Conservation (phyloP, 92 coral and sea anemone genomes). For the Blastomussa wellsi region DNA sequence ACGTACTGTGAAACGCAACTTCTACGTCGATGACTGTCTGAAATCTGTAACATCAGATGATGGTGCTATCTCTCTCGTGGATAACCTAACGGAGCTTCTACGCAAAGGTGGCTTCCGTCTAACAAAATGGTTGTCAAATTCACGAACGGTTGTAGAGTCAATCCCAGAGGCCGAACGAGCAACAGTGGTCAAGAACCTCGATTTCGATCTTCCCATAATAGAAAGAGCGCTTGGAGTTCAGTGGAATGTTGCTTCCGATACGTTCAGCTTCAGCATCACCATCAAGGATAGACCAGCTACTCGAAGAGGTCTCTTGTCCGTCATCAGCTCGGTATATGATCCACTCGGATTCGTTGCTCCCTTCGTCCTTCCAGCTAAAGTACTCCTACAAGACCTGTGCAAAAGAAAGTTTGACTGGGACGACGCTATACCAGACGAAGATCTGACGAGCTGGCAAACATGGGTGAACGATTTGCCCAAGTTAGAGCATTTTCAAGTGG, state of each 20-base stretch:
- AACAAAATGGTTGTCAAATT: constrained; percentile 14
- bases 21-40: constrained; percentile 11
- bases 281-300: constrained; percentile 16
- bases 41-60: constrained; percentile 5
- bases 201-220: not conserved
- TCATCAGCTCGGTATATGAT: constrained; percentile 4
- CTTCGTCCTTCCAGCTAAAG: constrained; percentile 11
- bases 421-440: constrained; percentile 16
- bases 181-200: constrained; percentile 11
- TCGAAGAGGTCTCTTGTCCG: not conserved
- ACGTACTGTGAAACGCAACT: not conserved
- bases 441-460: constrained; percentile 31
- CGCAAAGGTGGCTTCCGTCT: constrained; percentile 10
- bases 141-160: constrained; percentile 11
- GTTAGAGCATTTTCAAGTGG: constrained; percentile 4
- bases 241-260: not conserved
- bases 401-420: constrained; percentile 26
- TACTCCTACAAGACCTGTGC: constrained; percentile 35
- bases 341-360: constrained; percentile 12
- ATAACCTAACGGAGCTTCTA: constrained; percentile 1
- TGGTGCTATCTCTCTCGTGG: not conserved
- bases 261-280: constrained; percentile 2
- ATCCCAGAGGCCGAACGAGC: constrained; percentile 16
- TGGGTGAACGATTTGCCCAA: constrained; percentile 17
- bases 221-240: constrained; percentile 12